A percentile compares a stretch with the other conserved stretches of the same genome.
phyloP scores from a whole-genome alignment of 2,797 vertebrate species.

The Sciaenops ocellatus region DNA sequence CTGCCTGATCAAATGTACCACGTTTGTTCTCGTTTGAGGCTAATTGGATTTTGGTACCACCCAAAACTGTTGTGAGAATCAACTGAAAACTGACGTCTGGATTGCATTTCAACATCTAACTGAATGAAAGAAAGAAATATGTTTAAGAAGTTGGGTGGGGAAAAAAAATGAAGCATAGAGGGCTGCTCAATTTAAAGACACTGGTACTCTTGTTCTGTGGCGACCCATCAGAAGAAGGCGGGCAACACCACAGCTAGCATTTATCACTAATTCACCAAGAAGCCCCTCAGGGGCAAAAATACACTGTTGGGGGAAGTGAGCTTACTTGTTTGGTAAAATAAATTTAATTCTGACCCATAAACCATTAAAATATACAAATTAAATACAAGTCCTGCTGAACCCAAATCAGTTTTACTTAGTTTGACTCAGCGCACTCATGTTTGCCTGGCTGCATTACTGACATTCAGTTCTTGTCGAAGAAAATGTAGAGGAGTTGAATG shows the following conservation, averaged over 20 bases:
- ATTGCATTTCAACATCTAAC: background rate
- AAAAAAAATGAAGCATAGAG: background rate
- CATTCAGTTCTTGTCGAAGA: background rate
- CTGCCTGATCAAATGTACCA: background rate
- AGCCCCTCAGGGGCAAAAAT: background rate
- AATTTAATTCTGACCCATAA: background rate
- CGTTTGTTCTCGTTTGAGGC: background rate
- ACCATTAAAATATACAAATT: background rate
- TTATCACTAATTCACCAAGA: constrained; percentile 23
- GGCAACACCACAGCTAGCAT: background rate
- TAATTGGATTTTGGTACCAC: background rate
- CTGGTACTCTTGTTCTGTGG: constrained; percentile 18
- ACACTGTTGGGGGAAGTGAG: background rate
- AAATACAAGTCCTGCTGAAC: background rate
- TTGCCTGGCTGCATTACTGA: background rate
- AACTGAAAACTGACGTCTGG: background rate
- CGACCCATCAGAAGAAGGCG: background rate
- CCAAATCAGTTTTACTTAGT: background rate
- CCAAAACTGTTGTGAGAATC: background rate
- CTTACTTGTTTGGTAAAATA: background rate
- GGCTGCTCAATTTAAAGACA: constrained; percentile 5
- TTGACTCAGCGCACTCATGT: background rate
- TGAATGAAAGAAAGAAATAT: background rate
- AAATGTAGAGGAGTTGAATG: background rate
- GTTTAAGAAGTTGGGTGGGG: background rate